Base-by-base conservation (phyloP, 2,113 vertebrate genomes). In the Dascyllus trimaculatus region DNA sequence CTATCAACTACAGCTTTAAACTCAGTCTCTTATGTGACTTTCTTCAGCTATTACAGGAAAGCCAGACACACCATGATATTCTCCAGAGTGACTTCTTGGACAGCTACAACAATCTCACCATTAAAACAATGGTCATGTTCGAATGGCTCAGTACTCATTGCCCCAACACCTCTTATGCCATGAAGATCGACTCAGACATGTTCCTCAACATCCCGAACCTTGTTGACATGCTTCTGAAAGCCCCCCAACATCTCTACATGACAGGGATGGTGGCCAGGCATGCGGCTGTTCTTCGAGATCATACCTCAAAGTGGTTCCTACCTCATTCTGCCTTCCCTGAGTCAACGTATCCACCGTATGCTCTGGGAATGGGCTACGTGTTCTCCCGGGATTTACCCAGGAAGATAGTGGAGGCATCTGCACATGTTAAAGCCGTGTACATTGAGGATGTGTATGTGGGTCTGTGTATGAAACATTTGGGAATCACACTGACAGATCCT, bases 51-150 rank as follows among this genome's bases (percentile, higher is more conserved):
- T 38, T 77, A n/a, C 8, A 81, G 49, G 95, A 96, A 71, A 93
- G 88, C 49, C 11, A 0, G 0, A 43, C 1, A 0, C 59, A 95
- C 74, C 35, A 4, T 0, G 95, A 96, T 8, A 61, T 96, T 0
- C 29, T 96, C 15, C 95, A 95, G 80, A 89, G 94, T 32, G 85
- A 95, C 1, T 96, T 96, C 46, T 0, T 90, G 14, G 95, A 96
- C 82, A 93, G 82, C 56, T 95, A 96, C 88, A 59, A 61, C 25
- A 95, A 95, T 83, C 89, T 95, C 6, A 95, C 94, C 3, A 22
- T 95, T 5, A 95, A 95, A 84, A 96, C 94, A 1, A 53, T 96
- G 57, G 87, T 95, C 78, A 95, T 95, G 3, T 19, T 96, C 21
- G 88, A 96, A 59, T 96, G 95, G 95, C 82, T 95, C 21, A 75